A percentile compares a stretch with the other conserved stretches of the same genome.
These are phyloP conservation scores for Cyclura pinguis DNA, from an alignment of 2,797 vertebrate genomes.

Conservation along the genomic window DNA sequence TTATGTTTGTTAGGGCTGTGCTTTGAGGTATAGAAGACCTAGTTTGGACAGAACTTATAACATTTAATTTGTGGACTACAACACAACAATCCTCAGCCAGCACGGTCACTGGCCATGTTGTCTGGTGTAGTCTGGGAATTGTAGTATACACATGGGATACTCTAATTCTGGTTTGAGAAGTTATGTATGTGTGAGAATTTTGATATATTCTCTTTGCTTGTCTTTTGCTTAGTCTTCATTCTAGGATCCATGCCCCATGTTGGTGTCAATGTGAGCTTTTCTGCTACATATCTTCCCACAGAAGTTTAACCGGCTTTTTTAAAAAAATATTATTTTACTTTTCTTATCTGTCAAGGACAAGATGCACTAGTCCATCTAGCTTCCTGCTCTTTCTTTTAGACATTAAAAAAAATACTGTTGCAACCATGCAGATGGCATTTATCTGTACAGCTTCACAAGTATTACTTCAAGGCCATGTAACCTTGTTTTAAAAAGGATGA, in stretches of 20 bases:
- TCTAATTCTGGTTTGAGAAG: neutral
- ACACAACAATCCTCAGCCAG: too few relatives aligned
- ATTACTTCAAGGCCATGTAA: slow-evolving; percentile 31
- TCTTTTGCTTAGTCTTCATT: neutral
- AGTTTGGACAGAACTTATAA: too few relatives aligned
- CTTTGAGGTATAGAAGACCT: neutral
- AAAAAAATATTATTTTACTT: neutral
- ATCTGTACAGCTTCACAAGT: slow-evolving; percentile 22
- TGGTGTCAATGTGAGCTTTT: neutral
- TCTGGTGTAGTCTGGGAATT: too few relatives aligned
- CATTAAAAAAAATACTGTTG: slow-evolving; percentile 29
- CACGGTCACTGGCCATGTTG: too few relatives aligned
- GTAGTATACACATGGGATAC: neutral
- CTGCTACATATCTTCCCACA: neutral
- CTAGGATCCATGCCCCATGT: neutral
- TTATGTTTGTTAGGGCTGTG: neutral
- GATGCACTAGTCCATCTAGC: neutral
- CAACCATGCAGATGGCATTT: slow-evolving; percentile 1
- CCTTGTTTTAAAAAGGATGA: slow-evolving; percentile 20
- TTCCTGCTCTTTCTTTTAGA: slow-evolving; percentile 22
- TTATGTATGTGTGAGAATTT: neutral
- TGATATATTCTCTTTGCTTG: neutral
- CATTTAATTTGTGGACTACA: too few relatives aligned
- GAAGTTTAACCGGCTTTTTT: neutral
- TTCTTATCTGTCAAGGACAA: slow-evolving; percentile 2